These are phyloP conservation scores for Adelognathus sp. DNA, from an alignment of 2,888 invertebrate species.

Conservation along the genomic window DNA sequence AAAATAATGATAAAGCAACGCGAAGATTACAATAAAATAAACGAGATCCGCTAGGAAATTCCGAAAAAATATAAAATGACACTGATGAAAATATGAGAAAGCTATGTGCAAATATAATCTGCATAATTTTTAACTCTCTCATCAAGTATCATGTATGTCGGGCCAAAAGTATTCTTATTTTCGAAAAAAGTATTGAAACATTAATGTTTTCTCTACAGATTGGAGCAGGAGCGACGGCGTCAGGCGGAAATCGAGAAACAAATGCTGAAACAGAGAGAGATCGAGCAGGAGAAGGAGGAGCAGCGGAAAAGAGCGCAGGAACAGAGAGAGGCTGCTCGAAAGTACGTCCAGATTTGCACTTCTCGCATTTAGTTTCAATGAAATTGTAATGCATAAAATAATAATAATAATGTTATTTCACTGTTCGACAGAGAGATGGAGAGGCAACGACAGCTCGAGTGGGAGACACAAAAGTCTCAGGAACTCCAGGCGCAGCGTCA, in stretches of 20 bases:
- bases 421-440: slow-evolving; percentile 90
- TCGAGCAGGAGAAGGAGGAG: slow-evolving; percentile 89
- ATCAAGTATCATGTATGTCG: no score
- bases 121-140: no score
- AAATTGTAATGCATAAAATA: neutral
- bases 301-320: slow-evolving; percentile 90
- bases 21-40: slow-evolving; percentile 93
- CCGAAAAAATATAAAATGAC: no score
- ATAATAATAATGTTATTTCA: neutral
- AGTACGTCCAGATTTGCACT: slow-evolving; percentile 79
- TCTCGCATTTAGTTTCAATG: neutral
- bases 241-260: slow-evolving; percentile 94
- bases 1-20: slow-evolving; percentile 95
- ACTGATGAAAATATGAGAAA: neutral
- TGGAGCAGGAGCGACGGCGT: slow-evolving; percentile 88
- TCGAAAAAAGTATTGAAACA: neutral
- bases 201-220: slow-evolving; percentile 72
- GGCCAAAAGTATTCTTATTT: no score
- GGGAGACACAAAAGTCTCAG: slow-evolving; percentile 94
- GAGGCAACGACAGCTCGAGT: slow-evolving; percentile 95
- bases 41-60: slow-evolving; percentile 86
- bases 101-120: no score
- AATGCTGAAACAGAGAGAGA: slow-evolving; percentile 89
- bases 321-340: slow-evolving; percentile 90
- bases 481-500: slow-evolving; percentile 94